Evolutionary conservation across 2,113 vertebrate species (phyloP), one percentile per base, ranked within the genome.

Genomic region (Sinocyclocheilus rhinocerous): DNA sequence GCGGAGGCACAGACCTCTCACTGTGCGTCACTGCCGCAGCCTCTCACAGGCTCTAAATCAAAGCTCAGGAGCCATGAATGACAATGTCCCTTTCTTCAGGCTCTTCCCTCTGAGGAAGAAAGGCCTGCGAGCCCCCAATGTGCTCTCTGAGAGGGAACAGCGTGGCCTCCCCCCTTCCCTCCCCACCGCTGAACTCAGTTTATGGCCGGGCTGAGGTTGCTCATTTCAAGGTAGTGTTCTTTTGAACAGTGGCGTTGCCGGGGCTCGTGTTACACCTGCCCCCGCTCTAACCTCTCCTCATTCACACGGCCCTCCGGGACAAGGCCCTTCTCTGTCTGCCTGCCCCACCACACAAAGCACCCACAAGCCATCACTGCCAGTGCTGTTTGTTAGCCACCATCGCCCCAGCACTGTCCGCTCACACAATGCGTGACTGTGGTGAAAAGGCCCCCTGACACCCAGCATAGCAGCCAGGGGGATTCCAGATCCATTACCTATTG

Each of bases 201-300:
- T 91, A 89, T 82, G 90, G 92, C 92, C 89, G 90, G 93, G 75
- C 85, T 75, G 88, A 95, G 95, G 91, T 91, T 33, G 90, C 93
- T 94, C 92, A 91, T 92, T 91, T 93, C 77, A 87, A 89, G 87
- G 90, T 83, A 70, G 12, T 33, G 89, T 87, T 76, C 85, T 85
- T 88, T 67, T 89, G 88, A 88, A 18, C 70, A 83, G 11, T 86
- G 73, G 45, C 45, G 39, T 77, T 59, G 77, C 76, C 69, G 85
- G 65, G 77, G 73, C 26, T 89, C 89, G 80, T 88, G 90, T 92
- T 90, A 92, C 92, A 93, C 89, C 92, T 92, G 92, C 91, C 92
- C 93, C 91, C 73, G 22, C 4, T 0, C 85, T 93, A 82, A 45
- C 67, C 89, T 86, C 84, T 86, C 88, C 84, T 81, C 88, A 86